A percentile compares a stretch with the other conserved stretches of the same genome.
Conservation (phyloP, 2,888 invertebrate genomes). For the Anoplius nigerrimus region DNA sequence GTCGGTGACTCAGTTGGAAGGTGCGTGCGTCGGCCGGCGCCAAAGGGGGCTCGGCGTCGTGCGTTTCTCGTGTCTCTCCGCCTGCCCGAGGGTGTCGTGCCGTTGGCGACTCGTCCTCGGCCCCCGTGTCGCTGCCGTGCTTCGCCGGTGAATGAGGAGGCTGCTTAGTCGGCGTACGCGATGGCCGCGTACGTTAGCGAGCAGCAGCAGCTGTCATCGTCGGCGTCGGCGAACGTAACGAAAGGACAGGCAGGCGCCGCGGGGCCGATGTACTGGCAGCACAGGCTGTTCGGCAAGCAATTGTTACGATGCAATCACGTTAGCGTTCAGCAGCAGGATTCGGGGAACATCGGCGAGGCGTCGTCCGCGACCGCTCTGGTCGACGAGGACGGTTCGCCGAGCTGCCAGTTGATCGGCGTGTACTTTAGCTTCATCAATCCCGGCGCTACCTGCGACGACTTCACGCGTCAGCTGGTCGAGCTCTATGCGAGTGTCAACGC, state of each 20-base stretch:
- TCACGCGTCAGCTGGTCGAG: slow-evolving; percentile 80
- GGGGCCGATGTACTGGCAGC: slow-evolving; percentile 65
- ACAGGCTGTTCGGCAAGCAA: slow-evolving; percentile 70
- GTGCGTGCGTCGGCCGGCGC: too few species aligned
- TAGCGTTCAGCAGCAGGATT: slow-evolving; percentile 50
- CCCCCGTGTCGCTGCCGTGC: background rate
- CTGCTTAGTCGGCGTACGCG: slow-evolving; percentile 33
- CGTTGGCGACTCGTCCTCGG: too few species aligned
- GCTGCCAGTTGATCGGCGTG: slow-evolving; percentile 77
- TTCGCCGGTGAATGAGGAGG: slow-evolving; percentile 44
- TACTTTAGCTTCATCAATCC: slow-evolving; percentile 85
- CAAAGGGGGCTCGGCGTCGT: too few species aligned
- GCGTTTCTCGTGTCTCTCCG: too few species aligned
- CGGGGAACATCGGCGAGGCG: slow-evolving; percentile 12
- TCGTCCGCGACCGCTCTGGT: slow-evolving; percentile 44
- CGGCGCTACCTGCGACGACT: slow-evolving; percentile 82
- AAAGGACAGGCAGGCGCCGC: slow-evolving; percentile 36
- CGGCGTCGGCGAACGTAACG: slow-evolving; percentile 38
- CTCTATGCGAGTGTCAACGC: slow-evolving; percentile 74
- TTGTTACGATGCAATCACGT: slow-evolving; percentile 63
- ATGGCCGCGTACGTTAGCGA: slow-evolving; percentile 50
- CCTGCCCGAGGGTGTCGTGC: too few species aligned
- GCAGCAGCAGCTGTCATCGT: slow-evolving; percentile 41
- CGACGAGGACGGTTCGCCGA: slow-evolving; percentile 54
- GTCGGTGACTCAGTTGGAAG: too few species aligned